Conservation (phyloP, 2,113 vertebrate genomes). For the Lipophrys pholis region DNA sequence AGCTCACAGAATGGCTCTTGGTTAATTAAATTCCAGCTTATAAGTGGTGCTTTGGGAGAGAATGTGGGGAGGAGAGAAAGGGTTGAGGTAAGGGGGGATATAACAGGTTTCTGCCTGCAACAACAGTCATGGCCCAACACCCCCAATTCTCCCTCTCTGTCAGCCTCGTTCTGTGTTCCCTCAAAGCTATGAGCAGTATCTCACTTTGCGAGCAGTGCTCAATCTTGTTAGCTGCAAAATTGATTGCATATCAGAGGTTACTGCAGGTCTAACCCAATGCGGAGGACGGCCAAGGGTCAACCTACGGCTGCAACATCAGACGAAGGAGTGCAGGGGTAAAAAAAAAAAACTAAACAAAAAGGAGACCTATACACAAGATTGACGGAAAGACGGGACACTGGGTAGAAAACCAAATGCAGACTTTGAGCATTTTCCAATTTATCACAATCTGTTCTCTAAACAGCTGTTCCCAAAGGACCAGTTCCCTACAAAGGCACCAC, state of each 20-base stretch:
- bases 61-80: constrained; percentile 37
- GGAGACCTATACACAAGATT: neutral
- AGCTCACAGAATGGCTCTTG: constrained; percentile 54
- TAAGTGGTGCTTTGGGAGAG: constrained; percentile 75
- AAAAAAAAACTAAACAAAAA: neutral
- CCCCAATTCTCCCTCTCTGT: constrained; percentile 39
- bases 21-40: constrained; percentile 78
- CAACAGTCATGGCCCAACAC: constrained; percentile 48
- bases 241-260: constrained; percentile 74
- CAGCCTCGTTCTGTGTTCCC: constrained; percentile 25
- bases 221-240: constrained; percentile 69
- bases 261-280: constrained; percentile 24
- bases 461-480: constrained; percentile 59
- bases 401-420: constrained; percentile 29
- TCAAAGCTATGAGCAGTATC: constrained; percentile 31
- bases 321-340: neutral
- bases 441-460: constrained; percentile 63
- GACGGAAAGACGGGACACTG: constrained; percentile 34
- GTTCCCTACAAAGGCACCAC: constrained; percentile 44
- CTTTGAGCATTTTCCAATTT: constrained; percentile 45
- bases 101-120: constrained; percentile 65
- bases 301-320: constrained; percentile 1
- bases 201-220: constrained; percentile 41
- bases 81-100: constrained; percentile 22
- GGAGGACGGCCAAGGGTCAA: constrained; percentile 29